Conservation (phyloP, 2,113 vertebrate species). For the Strigops habroptila region DNA sequence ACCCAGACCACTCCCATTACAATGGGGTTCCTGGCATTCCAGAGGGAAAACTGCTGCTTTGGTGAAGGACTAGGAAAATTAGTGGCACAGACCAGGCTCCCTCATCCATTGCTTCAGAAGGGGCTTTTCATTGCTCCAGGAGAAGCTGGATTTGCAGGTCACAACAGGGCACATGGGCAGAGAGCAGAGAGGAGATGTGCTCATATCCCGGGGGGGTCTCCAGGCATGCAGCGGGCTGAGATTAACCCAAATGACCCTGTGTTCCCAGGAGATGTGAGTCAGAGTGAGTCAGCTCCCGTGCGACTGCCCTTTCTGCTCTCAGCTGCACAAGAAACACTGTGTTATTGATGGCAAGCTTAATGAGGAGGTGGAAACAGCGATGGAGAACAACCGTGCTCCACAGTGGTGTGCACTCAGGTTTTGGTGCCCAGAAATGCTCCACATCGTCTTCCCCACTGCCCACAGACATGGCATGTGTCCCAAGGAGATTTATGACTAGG, state of each 20-base stretch:
- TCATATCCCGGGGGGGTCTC: neutral
- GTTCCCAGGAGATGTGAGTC: neutral
- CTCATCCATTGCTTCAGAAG: neutral
- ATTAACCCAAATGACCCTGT: neutral
- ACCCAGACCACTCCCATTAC: neutral
- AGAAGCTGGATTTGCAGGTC: neutral
- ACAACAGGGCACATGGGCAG: neutral
- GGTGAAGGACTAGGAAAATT: neutral
- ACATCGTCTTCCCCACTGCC: accelerated
- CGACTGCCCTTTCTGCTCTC: neutral
- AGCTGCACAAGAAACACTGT: neutral
- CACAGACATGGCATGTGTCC: accelerated
- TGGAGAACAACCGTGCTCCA: neutral
- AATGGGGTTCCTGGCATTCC: accelerated
- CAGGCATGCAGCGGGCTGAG: neutral
- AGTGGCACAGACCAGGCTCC: neutral
- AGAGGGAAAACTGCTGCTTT: neutral
- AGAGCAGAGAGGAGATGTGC: neutral
- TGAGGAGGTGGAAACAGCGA: neutral
- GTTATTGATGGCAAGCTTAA: neutral
- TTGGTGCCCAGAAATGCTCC: neutral
- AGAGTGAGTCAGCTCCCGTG: conserved; percentile 2
- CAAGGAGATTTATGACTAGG: neutral
- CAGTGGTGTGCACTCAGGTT: accelerated
- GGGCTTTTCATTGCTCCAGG: neutral